These are phyloP conservation scores for Astyanax mexicanus DNA, from an alignment of 2,797 vertebrate genomes.

Conservation along the genomic window DNA sequence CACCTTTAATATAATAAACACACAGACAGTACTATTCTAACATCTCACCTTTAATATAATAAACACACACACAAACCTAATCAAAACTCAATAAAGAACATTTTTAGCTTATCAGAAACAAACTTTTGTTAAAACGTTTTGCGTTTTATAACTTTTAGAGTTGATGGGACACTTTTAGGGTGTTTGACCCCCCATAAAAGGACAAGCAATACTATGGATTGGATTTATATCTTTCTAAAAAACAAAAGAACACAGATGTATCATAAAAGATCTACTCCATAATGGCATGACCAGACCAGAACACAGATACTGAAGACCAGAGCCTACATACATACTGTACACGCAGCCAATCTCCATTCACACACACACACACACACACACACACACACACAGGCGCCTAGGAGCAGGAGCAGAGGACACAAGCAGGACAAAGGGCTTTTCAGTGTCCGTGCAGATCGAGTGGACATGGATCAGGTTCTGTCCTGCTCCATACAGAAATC, in stretches of 20 bases:
- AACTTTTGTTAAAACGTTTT: too few relatives aligned
- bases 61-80: too few relatives aligned
- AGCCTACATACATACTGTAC: not conserved
- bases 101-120: too few relatives aligned
- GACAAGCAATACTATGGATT: too few relatives aligned
- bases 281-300: not conserved
- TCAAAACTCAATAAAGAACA: too few relatives aligned
- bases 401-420: constrained; percentile 79
- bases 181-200: too few relatives aligned
- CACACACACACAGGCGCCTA: constrained; percentile 61
- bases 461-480: constrained; percentile 96
- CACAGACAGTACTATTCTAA: too few relatives aligned
- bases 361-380: constrained; percentile 12
- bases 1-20: too few relatives aligned
- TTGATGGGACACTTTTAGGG: too few relatives aligned
- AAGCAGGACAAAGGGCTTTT: constrained; percentile 72
- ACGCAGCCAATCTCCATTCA: not conserved
- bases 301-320: too few relatives aligned
- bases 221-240: constrained; percentile 36
- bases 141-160: too few relatives aligned
- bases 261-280: not conserved
- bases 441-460: constrained; percentile 85
- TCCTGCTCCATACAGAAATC: constrained; percentile 93
- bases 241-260: constrained; percentile 15
- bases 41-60: too few relatives aligned